Conservation (phyloP, 2,113 vertebrate species). For the Catharus fuscescens region DNA sequence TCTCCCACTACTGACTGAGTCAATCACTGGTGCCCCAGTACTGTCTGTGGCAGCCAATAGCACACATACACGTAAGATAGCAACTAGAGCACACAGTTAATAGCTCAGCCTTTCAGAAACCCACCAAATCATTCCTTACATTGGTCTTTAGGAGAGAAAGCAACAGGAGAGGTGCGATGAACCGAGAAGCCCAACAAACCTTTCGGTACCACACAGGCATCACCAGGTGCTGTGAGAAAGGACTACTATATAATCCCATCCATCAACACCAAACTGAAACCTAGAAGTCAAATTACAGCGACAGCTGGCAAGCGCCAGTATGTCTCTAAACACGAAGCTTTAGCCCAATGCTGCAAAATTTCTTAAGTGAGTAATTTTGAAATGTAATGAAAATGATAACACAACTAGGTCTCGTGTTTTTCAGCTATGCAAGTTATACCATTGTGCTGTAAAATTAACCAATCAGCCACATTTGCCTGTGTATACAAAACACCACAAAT, state of each 20-base stretch:
- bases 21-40: neutral
- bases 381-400: neutral
- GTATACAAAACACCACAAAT: neutral
- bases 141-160: neutral
- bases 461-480: neutral
- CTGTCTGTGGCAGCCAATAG: neutral
- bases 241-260: neutral
- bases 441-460: neutral
- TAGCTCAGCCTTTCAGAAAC: neutral
- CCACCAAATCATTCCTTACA: neutral
- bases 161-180: neutral
- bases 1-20: neutral
- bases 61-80: rapidly evolving
- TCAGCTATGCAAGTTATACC: neutral
- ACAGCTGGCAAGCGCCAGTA: neutral
- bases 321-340: neutral
- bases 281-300: neutral
- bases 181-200: neutral
- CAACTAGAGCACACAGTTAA: rapidly evolving
- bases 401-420: neutral
- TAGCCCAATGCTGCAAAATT: neutral
- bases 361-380: neutral
- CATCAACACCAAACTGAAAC: neutral
- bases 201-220: rapidly evolving
- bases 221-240: neutral